phyloP scores from a whole-genome alignment of 2,888 invertebrate species.

The Hemistola chrysoprasaria region DNA sequence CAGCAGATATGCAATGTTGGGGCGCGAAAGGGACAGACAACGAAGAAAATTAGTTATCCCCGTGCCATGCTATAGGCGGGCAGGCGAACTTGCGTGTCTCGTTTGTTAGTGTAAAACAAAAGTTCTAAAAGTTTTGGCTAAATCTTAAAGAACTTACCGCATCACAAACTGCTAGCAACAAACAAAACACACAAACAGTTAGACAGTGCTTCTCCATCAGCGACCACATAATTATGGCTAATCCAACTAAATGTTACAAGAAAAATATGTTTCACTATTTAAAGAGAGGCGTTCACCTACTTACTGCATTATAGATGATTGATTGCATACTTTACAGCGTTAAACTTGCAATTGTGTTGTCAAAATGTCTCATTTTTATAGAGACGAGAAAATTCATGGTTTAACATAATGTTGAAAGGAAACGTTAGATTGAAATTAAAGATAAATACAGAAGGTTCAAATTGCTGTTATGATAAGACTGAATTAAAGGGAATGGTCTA shows the following conservation, averaged over 20 bases:
- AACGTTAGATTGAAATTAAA: no score
- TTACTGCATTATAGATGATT: slow-evolving; percentile 42
- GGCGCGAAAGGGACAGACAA: no score
- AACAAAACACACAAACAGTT: slow-evolving; percentile 28
- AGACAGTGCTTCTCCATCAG: slow-evolving; percentile 24
- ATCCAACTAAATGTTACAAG: slow-evolving; percentile 21
- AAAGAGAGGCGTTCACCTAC: slow-evolving; percentile 37
- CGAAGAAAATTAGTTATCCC: no score
- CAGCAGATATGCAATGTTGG: no score
- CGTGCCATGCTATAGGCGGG: no score
- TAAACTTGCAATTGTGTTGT: slow-evolving; percentile 38
- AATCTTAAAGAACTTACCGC: slow-evolving; percentile 48
- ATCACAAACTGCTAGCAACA: slow-evolving; percentile 19
- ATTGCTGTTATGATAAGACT: no score
- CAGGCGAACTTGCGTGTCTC: no score
- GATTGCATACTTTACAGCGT: slow-evolving; percentile 39
- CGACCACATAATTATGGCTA: slow-evolving; percentile 35
- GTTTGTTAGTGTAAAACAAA: no score
- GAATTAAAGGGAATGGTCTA: no score
- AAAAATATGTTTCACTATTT: slow-evolving; percentile 34
- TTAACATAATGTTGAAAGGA: no score
- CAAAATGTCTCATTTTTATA: slow-evolving; percentile 12
- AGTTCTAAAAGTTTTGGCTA: no score
- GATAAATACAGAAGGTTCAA: no score
- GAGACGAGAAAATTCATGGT: not conserved